phyloP scores from a whole-genome alignment of 2,888 invertebrate genomes.

The Drosophila emarginata region DNA sequence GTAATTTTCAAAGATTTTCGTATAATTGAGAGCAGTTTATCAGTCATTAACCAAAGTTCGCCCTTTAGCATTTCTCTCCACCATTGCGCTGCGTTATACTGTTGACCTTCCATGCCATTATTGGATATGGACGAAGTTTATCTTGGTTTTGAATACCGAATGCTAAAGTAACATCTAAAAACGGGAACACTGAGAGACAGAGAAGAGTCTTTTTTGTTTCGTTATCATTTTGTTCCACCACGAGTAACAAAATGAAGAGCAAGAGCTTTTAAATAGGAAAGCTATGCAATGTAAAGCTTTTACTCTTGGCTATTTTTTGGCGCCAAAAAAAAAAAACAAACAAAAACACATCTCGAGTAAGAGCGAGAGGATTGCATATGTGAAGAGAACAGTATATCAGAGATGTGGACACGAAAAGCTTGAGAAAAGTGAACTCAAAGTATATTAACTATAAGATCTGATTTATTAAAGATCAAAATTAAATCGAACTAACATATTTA shows the following conservation, averaged over 20 bases:
- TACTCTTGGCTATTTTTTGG: conserved; percentile 31
- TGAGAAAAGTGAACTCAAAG: neutral
- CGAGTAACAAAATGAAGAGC: neutral
- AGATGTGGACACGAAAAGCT: neutral
- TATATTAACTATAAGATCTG: neutral
- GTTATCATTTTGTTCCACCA: conserved; percentile 29
- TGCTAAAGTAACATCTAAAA: neutral
- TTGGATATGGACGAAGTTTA: neutral
- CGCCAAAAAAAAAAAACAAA: conserved; percentile 29
- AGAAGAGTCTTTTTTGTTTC: conserved; percentile 15
- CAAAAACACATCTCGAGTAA: too few species aligned
- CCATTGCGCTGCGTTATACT: neutral
- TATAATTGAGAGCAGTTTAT: neutral
- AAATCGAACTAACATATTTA: neutral
- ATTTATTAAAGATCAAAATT: neutral
- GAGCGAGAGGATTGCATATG: neutral
- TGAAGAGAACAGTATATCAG: neutral
- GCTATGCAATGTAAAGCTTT: conserved; percentile 26
- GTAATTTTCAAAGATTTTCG: neutral
- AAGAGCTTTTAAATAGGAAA: conserved; percentile 24
- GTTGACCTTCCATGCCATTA: neutral
- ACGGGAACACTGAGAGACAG: neutral
- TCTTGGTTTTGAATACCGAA: neutral
- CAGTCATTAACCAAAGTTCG: neutral
- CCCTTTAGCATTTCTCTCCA: neutral